Evolutionary conservation across 2,797 vertebrate species (phyloP).

Genomic region (Gambusia yucatana): DNA sequence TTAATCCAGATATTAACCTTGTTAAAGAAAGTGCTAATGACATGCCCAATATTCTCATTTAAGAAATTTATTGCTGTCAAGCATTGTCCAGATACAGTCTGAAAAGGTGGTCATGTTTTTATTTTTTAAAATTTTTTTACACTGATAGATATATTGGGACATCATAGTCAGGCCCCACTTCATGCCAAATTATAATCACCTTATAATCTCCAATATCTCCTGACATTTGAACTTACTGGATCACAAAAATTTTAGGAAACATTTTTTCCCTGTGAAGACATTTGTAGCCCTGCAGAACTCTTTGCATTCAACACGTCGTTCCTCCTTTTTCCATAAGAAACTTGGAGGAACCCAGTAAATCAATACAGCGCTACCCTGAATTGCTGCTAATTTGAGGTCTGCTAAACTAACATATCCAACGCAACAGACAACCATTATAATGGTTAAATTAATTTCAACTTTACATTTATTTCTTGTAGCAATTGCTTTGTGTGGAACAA

Average conservation of each 20-base stretch:
- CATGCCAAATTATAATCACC: background rate
- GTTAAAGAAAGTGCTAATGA: background rate
- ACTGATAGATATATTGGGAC: background rate
- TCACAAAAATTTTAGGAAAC: background rate
- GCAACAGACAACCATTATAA: background rate
- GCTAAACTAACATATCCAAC: background rate
- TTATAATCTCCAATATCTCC: background rate
- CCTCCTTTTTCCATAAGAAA: background rate
- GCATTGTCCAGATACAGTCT: constrained; percentile 1
- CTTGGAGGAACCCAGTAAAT: background rate
- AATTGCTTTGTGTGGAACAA: background rate
- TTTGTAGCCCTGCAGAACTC: background rate
- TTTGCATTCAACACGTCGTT: background rate
- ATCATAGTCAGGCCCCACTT: background rate
- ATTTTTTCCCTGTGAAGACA: background rate
- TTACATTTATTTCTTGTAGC: background rate
- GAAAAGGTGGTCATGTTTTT: background rate
- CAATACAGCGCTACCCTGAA: background rate
- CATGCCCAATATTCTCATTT: background rate
- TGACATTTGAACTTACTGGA: background rate
- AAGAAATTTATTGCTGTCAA: background rate
- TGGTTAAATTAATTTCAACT: background rate
- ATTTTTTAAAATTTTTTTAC: background rate
- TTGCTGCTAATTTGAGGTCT: constrained; percentile 38
- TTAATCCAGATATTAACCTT: background rate